Conservation (phyloP, 1,140 invertebrate species). For the Protaetia brevitarsis region DNA sequence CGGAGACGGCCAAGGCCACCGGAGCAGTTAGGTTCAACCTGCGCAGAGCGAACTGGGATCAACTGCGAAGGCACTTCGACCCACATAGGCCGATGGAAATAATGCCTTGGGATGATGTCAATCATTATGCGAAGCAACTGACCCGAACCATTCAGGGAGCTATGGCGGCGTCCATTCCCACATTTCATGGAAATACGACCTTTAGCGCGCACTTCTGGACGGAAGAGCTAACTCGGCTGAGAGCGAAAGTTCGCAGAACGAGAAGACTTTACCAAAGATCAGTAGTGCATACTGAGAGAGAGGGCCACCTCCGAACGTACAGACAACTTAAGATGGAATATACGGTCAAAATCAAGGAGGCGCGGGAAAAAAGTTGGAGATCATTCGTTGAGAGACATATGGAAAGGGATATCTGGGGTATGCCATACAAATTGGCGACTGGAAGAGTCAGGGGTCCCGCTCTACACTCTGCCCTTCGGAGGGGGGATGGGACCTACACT, state of each 20-base stretch:
- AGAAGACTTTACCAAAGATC: conserved; percentile 1
- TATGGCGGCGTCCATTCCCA: not conserved
- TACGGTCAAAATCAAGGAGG: not conserved
- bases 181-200: not conserved
- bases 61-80: not conserved
- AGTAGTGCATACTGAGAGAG: not conserved
- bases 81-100: not conserved
- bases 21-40: not conserved
- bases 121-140: not conserved
- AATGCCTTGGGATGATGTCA: not conserved
- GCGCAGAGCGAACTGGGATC: not conserved
- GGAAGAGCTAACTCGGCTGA: not conserved
- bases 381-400: not conserved
- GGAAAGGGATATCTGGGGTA: not conserved
- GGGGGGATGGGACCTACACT: not conserved
- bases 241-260: not conserved
- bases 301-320: not conserved
- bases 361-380: not conserved
- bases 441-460: not conserved
- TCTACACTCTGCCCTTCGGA: not conserved
- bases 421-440: conserved; percentile 17
- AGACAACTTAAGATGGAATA: conserved; percentile 10
- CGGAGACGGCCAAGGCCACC: too few species aligned
- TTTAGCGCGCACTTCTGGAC: not conserved
- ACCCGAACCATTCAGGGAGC: not conserved